A percentile compares a stretch with the other conserved stretches of the same genome.
Evolutionary conservation across 2,113 vertebrate genomes (phyloP).

Genomic region (Puma concolor): DNA sequence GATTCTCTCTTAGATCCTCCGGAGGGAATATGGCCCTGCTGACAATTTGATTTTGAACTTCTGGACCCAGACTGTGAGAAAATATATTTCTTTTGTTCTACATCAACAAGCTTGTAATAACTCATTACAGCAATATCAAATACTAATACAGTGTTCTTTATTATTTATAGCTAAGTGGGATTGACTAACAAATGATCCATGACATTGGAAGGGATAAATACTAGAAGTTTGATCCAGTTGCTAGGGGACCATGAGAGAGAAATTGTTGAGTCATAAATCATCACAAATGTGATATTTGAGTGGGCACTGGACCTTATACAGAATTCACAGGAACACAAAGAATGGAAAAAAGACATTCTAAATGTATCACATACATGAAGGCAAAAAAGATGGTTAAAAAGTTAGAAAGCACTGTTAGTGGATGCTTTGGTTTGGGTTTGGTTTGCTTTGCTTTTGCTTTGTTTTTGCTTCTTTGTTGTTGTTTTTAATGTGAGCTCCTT

Average conservation of each 20-base stretch:
- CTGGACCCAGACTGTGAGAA: not conserved
- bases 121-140: not conserved
- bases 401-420: not conserved
- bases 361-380: not conserved
- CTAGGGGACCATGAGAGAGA: not conserved
- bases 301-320: not conserved
- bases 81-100: not conserved
- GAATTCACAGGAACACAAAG: not conserved
- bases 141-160: not conserved
- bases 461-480: not conserved
- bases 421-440: not conserved
- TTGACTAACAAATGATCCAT: not conserved
- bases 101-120: not conserved
- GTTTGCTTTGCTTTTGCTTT: not conserved
- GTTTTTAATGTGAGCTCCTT: not conserved
- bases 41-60: not conserved
- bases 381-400: not conserved
- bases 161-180: not conserved
- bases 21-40: rapidly evolving
- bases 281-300: not conserved
- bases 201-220: not conserved
- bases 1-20: rapidly evolving
- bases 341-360: not conserved
- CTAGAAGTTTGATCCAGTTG: not conserved
- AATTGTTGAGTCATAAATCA: not conserved